These are phyloP conservation scores for Etheostoma nigrum DNA, from an alignment of 2,797 vertebrate genomes.

Conservation along the genomic window DNA sequence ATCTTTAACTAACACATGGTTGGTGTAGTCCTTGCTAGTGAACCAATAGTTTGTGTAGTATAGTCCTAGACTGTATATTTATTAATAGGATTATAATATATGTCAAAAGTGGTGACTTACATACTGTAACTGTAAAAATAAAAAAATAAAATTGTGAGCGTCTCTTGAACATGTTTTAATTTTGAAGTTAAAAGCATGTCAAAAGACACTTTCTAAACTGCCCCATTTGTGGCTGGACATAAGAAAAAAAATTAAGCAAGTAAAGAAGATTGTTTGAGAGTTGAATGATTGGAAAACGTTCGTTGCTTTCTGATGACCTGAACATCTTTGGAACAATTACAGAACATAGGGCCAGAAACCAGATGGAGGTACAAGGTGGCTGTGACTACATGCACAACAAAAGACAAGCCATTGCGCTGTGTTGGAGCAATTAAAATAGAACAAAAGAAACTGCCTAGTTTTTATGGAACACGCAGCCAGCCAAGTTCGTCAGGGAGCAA, in stretches of 20 bases:
- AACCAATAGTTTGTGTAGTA: not conserved
- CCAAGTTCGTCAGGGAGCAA: not conserved
- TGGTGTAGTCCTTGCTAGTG: no score
- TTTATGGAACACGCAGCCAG: slow-evolving; percentile 16
- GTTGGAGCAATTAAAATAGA: slow-evolving; percentile 31
- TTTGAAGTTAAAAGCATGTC: slow-evolving; percentile 22
- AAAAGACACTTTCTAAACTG: slow-evolving; percentile 31
- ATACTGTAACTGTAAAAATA: no score
- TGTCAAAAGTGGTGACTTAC: slow-evolving; percentile 1
- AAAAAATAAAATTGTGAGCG: not conserved
- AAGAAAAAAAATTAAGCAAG: slow-evolving; percentile 36
- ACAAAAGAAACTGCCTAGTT: slow-evolving; percentile 17
- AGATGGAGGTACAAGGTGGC: slow-evolving; percentile 50
- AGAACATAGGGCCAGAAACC: slow-evolving; percentile 38
- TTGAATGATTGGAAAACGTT: slow-evolving; percentile 63
- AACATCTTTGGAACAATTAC: slow-evolving; percentile 61
- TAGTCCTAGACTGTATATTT: no score
- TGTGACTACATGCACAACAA: slow-evolving; percentile 57
- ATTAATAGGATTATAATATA: not conserved
- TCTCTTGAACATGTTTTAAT: slow-evolving; percentile 20
- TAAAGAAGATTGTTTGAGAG: slow-evolving; percentile 37
- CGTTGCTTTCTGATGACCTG: slow-evolving; percentile 54
- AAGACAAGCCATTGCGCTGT: slow-evolving; percentile 48
- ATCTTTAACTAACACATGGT: no score
- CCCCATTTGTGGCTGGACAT: slow-evolving; percentile 30